Base-by-base conservation (phyloP, 2,113 vertebrate genomes). In the Onychostoma macrolepis region DNA sequence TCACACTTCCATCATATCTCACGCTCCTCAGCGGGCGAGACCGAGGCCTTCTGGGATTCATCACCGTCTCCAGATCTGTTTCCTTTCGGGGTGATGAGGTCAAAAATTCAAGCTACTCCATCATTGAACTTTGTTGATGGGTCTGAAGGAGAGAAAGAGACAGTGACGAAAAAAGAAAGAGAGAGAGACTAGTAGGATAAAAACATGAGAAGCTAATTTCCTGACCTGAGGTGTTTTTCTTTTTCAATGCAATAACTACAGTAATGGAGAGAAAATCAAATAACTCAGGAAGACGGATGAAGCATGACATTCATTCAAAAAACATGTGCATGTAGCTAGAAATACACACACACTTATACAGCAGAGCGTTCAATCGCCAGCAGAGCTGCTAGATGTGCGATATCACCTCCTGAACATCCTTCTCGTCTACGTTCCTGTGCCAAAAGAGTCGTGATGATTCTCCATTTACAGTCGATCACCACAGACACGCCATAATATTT, bases 261-360 rank as follows among this genome's bases (percentile, higher is more conserved):
- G 75, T 81, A 88, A 93, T 84, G 79, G 86, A 91, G 86, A 90
- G 87, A 88, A 92, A 87, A 89, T 90, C 10, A 86, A 88, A 86
- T 12, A 24, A 87, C 71, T 69, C 89, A 61, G 65, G 76, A 43
- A 79, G 88, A 76, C 48, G 89, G 45, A 89, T 80, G 74, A 80
- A 83, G 85, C 85, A 75, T 77, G 83, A 89, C 90, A 90, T 82
- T 12, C 61, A 86, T 86, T 90, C 83, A 87, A 24, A 53, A 26
- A 74, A 45, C 72, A 85, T 77, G 61, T 79, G 67, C 24, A 85
- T 26, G 8, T 63, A 28, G 43, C 33, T 30, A 50, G 26, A 80
- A 4, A 74, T 10, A 41, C 61, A 33, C 81, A 41, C 26, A 13
- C 53, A 24, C 38, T 6, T 21, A 17, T 56, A 53, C 71, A 24